Base-by-base conservation (phyloP, 2,888 invertebrate species). In the Catocala sponsa region DNA sequence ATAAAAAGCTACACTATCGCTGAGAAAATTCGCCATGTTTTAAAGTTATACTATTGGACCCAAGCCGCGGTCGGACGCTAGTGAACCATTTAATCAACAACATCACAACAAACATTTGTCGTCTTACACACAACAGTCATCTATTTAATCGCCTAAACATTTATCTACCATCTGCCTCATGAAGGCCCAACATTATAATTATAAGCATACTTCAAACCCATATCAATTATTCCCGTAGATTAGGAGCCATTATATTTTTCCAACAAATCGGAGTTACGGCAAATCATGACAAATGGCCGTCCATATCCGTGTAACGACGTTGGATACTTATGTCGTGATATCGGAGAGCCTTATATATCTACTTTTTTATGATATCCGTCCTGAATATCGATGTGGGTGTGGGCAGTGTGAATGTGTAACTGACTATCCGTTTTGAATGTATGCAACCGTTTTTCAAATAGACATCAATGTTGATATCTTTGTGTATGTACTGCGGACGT, bases 281-380 rank as follows among this genome's bases (percentile, higher is more conserved):
- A 74, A 74, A 76, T 76, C 76, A 73, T 74, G 74, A 74, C 60
- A 73, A 76, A 74, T 76, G 68, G 74, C 55, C 48, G 63, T 65
- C 74, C 67, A 76, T 70, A 76, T 62, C 58, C 67, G 50, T 49
- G 55, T 65, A 63, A 67, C 74, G 74, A 66, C 70, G 53, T 64
- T 44, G 59, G 59, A 65, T 73, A 74, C 74, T 67, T 76, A 67
- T 72, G 68, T 70, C 59, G 61, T 65, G 63, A 70, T 76, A 70
- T 72, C 63, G 73, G 63, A 67, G 63, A 74, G 62, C 73, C 67
- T 63, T 63, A 58, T 70, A 60, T 59, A 68, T 60, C 60, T 55
- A 61, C 47, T 66, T 74, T 54, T 74, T 70, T 73, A 67, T 63
- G 56, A 60, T 63, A 65, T 52, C 59, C 62, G 56, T 62, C 55